A percentile compares a stretch with the other conserved stretches of the same genome.
phyloP scores from a whole-genome alignment of 2,113 vertebrate genomes.

The Nestor notabilis region DNA sequence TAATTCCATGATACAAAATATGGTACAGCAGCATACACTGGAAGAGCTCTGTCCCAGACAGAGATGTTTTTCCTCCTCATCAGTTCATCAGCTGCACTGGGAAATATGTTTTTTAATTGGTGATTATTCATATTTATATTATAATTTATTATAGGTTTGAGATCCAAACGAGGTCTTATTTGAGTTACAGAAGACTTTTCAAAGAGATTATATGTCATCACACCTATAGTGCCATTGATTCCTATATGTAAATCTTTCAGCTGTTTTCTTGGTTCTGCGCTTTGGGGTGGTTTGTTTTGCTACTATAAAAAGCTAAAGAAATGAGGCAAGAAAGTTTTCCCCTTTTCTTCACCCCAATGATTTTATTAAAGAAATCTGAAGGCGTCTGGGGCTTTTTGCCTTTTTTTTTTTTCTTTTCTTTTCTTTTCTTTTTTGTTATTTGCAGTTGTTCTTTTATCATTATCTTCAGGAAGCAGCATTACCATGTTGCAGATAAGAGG shows the following conservation, averaged over 20 bases:
- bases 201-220: not conserved
- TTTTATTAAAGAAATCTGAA: conserved; percentile 49
- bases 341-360: not conserved
- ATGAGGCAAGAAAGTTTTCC: not conserved
- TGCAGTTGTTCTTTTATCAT: conserved; percentile 80
- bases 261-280: not conserved
- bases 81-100: not conserved
- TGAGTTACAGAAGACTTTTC: not conserved
- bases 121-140: not conserved
- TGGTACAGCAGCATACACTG: not conserved
- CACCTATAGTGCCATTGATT: not conserved
- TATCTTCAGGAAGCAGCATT: conserved; percentile 80
- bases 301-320: not conserved
- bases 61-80: not conserved
- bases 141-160: not conserved
- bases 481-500: conserved; percentile 78
- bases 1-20: not conserved
- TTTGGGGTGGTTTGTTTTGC: not conserved
- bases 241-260: not conserved
- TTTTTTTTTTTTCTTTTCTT: conserved; percentile 14
- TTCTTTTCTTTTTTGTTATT: conserved; percentile 49
- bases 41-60: fast-evolving
- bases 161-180: not conserved
- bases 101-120: not conserved
- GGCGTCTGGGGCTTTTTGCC: not conserved